Evolutionary conservation across 1,140 invertebrate genomes (phyloP).

Genomic region (Drosophila neocordata): DNA sequence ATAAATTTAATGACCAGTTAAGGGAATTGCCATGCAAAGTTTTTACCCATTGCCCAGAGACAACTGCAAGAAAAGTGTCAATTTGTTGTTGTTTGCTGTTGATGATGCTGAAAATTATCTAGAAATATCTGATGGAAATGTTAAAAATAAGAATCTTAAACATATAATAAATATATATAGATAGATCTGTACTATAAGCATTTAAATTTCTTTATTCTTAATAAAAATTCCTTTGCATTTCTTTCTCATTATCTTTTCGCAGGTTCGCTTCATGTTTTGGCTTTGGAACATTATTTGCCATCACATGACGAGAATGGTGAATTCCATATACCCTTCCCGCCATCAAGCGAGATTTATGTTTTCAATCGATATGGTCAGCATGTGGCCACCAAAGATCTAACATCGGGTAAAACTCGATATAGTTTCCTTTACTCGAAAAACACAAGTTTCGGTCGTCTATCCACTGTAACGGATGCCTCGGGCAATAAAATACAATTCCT

Average conservation of each 20-base stretch:
- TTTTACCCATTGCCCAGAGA: no score
- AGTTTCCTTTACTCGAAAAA: slow-evolving; percentile 98
- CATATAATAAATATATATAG: no score
- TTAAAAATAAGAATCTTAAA: no score
- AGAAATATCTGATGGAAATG: no score
- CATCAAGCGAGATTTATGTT: slow-evolving; percentile 95
- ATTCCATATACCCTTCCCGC: slow-evolving; percentile 95
- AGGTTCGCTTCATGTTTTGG: slow-evolving; percentile 93
- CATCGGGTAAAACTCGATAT: slow-evolving; percentile 95
- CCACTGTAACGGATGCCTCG: slow-evolving; percentile 95
- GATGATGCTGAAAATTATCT: no score
- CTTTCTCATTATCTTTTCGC: not conserved
- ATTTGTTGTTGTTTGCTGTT: slow-evolving; percentile 4
- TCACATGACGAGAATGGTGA: slow-evolving; percentile 94
- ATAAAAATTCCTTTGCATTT: no score
- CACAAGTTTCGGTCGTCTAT: slow-evolving; percentile 96
- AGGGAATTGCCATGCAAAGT: slow-evolving; percentile 33
- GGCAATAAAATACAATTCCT: slow-evolving; percentile 96
- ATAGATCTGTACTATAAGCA: no score
- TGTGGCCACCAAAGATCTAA: slow-evolving; percentile 94
- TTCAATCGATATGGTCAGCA: slow-evolving; percentile 98
- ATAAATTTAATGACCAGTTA: slow-evolving; percentile 67
- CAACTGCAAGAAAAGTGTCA: slow-evolving; percentile 37
- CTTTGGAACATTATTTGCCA: slow-evolving; percentile 94
- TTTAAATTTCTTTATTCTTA: no score